A percentile compares a stretch with the other conserved stretches of the same genome.
These are phyloP conservation scores for Drosophila orosa DNA, from an alignment of 1,140 invertebrate species.

Conservation along the genomic window DNA sequence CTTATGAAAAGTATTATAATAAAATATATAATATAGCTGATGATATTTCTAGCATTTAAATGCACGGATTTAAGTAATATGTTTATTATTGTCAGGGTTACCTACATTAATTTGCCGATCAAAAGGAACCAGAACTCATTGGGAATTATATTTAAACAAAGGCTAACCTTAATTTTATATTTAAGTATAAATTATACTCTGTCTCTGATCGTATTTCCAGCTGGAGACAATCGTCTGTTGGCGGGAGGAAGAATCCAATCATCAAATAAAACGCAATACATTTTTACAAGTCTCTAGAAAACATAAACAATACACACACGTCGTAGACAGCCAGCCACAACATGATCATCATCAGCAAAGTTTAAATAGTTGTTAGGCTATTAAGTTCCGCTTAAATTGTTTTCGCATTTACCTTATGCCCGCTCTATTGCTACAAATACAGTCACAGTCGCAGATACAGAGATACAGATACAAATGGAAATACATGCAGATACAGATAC, in stretches of 20 bases:
- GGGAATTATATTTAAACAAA: not conserved
- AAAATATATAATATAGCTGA: too few species aligned
- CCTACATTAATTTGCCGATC: not conserved
- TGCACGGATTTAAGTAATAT: too few species aligned
- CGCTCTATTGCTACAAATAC: constrained; percentile 18
- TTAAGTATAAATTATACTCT: not conserved
- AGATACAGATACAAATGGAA: constrained; percentile 41
- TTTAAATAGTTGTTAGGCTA: constrained; percentile 78
- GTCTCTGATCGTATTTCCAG: not conserved
- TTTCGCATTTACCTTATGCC: constrained; percentile 73
- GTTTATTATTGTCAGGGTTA: not conserved
- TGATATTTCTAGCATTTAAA: too few species aligned
- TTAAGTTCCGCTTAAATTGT: constrained; percentile 81
- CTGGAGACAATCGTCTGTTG: not conserved
- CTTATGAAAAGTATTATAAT: too few species aligned
- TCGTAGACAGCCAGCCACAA: constrained; percentile 19
- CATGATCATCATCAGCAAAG: constrained; percentile 46
- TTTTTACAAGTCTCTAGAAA: constrained; percentile 64
- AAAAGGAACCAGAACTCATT: not conserved
- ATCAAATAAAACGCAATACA: constrained; percentile 79
- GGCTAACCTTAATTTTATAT: not conserved
- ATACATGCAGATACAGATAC: constrained; percentile 28
- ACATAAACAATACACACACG: constrained; percentile 42
- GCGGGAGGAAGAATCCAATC: constrained; percentile 13
- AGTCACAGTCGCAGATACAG: not conserved